Conservation (phyloP, 2,888 invertebrate genomes). For the Ommatoiulus sabulosus region DNA sequence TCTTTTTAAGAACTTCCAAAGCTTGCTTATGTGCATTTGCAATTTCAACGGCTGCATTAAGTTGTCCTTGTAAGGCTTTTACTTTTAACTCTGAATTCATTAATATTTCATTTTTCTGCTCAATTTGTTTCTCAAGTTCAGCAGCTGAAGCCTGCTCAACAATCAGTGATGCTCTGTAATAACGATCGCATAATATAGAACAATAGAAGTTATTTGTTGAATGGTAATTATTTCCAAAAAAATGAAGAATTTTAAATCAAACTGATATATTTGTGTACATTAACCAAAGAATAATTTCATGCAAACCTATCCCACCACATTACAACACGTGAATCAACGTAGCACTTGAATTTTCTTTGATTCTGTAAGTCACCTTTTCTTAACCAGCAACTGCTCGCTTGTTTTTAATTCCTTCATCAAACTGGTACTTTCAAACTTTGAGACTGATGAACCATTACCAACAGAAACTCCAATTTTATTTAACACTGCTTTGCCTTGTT, state of each 20-base stretch:
- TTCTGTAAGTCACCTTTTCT: constrained; percentile 1
- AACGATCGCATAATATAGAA: too few relatives aligned
- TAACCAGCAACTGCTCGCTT: constrained; percentile 13
- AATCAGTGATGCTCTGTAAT: neutral
- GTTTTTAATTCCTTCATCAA: neutral
- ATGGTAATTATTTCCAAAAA: neutral
- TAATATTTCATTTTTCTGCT: neutral
- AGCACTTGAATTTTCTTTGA: too few relatives aligned
- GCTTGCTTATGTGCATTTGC: constrained; percentile 51
- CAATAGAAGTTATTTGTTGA: too few relatives aligned
- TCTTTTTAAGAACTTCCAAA: constrained; percentile 47
- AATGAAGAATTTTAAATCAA: neutral
- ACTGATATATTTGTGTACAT: too few relatives aligned
- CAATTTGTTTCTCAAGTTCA: constrained; percentile 35
- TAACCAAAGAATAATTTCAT: too few relatives aligned
- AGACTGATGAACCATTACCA: neutral
- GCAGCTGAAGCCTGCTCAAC: neutral
- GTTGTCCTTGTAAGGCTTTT: constrained; percentile 55
- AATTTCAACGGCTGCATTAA: constrained; percentile 56
- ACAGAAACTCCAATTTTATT: neutral
- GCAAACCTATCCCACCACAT: too few relatives aligned
- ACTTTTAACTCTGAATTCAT: constrained; percentile 56
- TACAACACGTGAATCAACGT: too few relatives aligned
- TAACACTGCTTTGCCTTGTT: constrained; percentile 42
- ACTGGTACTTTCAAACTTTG: neutral